phyloP scores from a whole-genome alignment of 2,888 invertebrate species.

The Epinotia brunnichana region DNA sequence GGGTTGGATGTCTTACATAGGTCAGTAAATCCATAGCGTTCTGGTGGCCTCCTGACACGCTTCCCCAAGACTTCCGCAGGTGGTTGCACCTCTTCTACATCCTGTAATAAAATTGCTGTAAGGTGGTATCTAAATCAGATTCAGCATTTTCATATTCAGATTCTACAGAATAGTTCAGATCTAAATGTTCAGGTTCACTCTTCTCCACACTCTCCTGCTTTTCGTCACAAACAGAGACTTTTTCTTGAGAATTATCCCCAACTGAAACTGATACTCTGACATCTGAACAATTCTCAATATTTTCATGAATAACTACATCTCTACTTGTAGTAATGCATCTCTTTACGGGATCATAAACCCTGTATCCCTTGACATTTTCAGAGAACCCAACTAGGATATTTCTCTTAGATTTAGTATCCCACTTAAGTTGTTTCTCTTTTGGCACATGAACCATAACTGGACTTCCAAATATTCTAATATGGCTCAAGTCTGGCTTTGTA shows the following conservation, averaged over 20 bases:
- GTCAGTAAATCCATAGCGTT: slow-evolving; percentile 40
- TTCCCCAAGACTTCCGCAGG: no score
- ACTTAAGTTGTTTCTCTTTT: slow-evolving; percentile 38
- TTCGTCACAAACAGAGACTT: not conserved
- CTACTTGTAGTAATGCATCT: slow-evolving; percentile 39
- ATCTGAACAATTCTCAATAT: slow-evolving; percentile 43
- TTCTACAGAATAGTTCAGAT: not conserved
- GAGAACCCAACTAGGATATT: slow-evolving; percentile 41
- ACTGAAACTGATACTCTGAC: not conserved
- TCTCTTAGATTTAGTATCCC: slow-evolving; percentile 31
- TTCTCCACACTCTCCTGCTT: not conserved
- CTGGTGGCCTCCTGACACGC: slow-evolving; percentile 30
- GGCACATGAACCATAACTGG: slow-evolving; percentile 39
- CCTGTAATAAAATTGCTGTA: no score
- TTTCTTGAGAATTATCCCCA: not conserved
- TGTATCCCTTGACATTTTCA: slow-evolving; percentile 44
- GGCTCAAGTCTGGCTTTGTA: slow-evolving; percentile 36
- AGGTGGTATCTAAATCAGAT: no score
- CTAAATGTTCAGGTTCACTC: not conserved
- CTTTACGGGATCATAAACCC: slow-evolving; percentile 36
- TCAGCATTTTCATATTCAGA: no score
- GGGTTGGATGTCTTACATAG: slow-evolving; percentile 17
- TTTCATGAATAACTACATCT: slow-evolving; percentile 43
- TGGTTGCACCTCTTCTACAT: no score
- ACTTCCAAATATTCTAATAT: slow-evolving; percentile 42